Evolutionary conservation across 2,888 invertebrate species (phyloP), one percentile per base, ranked within the genome.

Genomic region (Sycophila texana): DNA sequence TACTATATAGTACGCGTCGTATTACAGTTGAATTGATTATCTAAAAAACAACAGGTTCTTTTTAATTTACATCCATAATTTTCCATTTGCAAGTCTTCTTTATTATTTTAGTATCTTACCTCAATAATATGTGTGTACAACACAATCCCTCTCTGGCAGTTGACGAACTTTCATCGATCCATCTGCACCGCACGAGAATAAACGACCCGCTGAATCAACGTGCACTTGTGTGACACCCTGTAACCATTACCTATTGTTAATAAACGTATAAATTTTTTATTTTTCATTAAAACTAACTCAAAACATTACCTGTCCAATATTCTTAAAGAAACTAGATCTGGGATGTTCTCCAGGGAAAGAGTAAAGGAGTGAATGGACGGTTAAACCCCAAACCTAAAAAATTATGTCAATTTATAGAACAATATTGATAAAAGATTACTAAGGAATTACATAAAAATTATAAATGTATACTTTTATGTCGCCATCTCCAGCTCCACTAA

Each of bases 111-210:
- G 39, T 7, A 79, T 60, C 12, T 68, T 71, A 82, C 80, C 75
- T 85, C 91, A 93, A 88, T 92, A 93, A 86, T 92, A 89, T 80
- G 92, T 91, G 85, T 93, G 93, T 79, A 93, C 92, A 85, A 92
- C 91, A 81, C 92, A 91, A 87, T 94, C 94, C 83, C 96, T 93
- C 88, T 98, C 97, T 20, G 98, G 97, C 86, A 99, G 92, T 89
- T 96, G 96, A 83, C 99, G 94, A 84, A 99, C 97, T 93, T 99
- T 99, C 95, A 99, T 97, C 70, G 99, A 98, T 86, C 99, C 99
- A 92, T 99, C 99, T 68, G 98, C 98, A 75, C 99, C 99, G 91
- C 99, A 99, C 7, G 99, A 99, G 92, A 98, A 99, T 85, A 99
- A 92, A 67, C 99, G 94, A 39, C 95, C 95, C 82, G 95, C 94